Evolutionary conservation across 2,888 invertebrate genomes (phyloP), one percentile per base, ranked within the genome.

Genomic region (Periphyllus acericola): DNA sequence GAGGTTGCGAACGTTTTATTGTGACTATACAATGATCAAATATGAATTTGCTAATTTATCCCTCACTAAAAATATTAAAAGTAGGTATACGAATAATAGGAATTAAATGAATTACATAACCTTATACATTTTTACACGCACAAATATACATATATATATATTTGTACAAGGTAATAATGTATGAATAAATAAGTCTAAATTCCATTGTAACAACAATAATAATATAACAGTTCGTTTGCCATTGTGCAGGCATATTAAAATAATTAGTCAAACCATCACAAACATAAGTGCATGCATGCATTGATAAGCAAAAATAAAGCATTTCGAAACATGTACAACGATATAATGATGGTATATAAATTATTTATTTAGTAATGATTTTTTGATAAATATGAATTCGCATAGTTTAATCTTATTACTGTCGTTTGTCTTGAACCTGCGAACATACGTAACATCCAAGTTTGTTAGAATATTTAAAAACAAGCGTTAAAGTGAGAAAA

Each of bases 361-460:
- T 34, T 72, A 72, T 74, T 19, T 55, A 52, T n/a, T 29, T 40
- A 36, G 72, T 29, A 46, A 83, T 72, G 72, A 14, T 19, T n/a
- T 79, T 79, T 80, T 55, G 80, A 72, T 80, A 29, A 74, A 79
- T n/a, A 14, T 25, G 40, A 60, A 60, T 71, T 40, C n/a, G 60
- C 66, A 72, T 21, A 36, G 52, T 71, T 85, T 79, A 52, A 52
- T 80, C 29, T 4, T 85, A 40, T 87, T 87, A 87, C 46, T 66
- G 80, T 87, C n/a, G 74, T 87, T 87, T 87, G 36, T 87, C 87
- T 87, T 87, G 87, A 81, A 87, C 74, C 87, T 87, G 87, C 21
- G 80, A 87, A 87, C 87, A 87, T 25, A 87, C 46, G 40, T 76
- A 66, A 84, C 9, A 68, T 66, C 46, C 68, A 29, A 40, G 40